Percentiles rank a stretch among this genome's conserved stretches.
These are phyloP conservation scores for Euthynnus affinis DNA, from an alignment of 2,797 vertebrate genomes.

Conservation along the genomic window DNA sequence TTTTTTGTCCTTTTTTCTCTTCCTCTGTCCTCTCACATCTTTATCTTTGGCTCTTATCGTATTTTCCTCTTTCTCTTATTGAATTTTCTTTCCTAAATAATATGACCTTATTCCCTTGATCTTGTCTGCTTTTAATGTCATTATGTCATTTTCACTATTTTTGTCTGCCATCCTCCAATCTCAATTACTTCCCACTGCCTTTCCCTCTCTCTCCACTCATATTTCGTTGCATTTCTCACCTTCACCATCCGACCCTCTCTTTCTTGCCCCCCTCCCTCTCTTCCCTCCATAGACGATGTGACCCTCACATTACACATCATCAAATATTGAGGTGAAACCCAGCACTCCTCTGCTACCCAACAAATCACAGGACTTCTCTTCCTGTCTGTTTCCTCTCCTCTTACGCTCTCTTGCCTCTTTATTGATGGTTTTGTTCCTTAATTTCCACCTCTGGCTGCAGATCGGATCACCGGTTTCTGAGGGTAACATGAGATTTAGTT, in stretches of 20 bases:
- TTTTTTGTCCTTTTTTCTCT: not conserved
- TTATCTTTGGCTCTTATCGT: not conserved
- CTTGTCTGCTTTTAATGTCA: conserved; percentile 8
- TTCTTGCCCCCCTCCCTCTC: not conserved
- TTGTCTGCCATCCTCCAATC: conserved; percentile 16
- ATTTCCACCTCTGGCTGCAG: conserved; percentile 60
- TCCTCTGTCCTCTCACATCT: not conserved
- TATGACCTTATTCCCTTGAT: not conserved
- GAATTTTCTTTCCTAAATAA: not conserved
- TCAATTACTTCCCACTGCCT: not conserved
- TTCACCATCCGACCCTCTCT: not conserved
- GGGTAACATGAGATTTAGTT: conserved; percentile 58
- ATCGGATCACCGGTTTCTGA: conserved; percentile 54
- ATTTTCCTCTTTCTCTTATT: not conserved
- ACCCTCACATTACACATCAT: conserved; percentile 74
- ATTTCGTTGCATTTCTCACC: conserved; percentile 40
- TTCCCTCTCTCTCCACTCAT: conserved; percentile 17
- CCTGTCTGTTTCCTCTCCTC: conserved; percentile 44
- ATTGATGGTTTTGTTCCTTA: conserved; percentile 69
- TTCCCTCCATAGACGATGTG: conserved; percentile 42
- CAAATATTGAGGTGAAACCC: conserved; percentile 83
- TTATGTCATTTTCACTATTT: conserved; percentile 15
- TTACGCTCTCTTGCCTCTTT: conserved; percentile 50
- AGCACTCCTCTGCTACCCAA: conserved; percentile 56
- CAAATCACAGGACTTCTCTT: conserved; percentile 70